These are phyloP conservation scores for Encarsia formosa DNA, from an alignment of 2,888 invertebrate species.

Conservation along the genomic window DNA sequence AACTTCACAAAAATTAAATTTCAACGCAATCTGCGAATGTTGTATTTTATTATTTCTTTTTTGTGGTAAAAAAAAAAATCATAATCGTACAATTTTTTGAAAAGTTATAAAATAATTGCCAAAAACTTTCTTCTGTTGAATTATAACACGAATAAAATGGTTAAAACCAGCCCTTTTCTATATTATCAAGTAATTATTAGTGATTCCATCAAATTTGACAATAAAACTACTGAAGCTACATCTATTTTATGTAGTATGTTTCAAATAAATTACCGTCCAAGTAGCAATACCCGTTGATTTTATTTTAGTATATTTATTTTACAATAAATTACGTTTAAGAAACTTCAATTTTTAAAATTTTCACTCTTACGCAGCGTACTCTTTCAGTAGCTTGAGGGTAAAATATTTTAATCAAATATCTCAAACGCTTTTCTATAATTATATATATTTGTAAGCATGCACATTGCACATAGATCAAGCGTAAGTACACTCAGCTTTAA, in stretches of 20 bases:
- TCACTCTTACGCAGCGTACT: not conserved
- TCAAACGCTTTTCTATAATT: conserved; percentile 4
- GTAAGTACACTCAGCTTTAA: conserved; percentile 16
- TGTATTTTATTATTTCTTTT: too few relatives aligned
- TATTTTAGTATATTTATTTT: conserved; percentile 13
- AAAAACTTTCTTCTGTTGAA: too few relatives aligned
- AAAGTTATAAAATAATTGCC: too few relatives aligned
- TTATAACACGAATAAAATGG: conserved; percentile 18
- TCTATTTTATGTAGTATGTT: conserved; percentile 40
- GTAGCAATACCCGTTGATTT: conserved; percentile 26
- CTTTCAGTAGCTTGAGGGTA: not conserved
- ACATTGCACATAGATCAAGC: conserved; percentile 20
- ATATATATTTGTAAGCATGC: conserved; percentile 8
- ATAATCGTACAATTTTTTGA: too few relatives aligned
- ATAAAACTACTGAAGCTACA: conserved; percentile 35
- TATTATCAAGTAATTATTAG: conserved; percentile 35
- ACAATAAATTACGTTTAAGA: conserved; percentile 18
- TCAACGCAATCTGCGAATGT: too few relatives aligned
- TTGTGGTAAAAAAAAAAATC: too few relatives aligned
- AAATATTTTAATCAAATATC: conserved; percentile 12
- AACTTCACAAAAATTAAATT: too few relatives aligned
- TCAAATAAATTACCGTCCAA: conserved; percentile 38
- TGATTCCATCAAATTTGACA: conserved; percentile 35
- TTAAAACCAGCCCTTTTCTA: conserved; percentile 21
- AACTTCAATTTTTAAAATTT: conserved; percentile 5